Evolutionary conservation across 1,140 invertebrate genomes (phyloP).

Genomic region (Cyclargus thomasi): DNA sequence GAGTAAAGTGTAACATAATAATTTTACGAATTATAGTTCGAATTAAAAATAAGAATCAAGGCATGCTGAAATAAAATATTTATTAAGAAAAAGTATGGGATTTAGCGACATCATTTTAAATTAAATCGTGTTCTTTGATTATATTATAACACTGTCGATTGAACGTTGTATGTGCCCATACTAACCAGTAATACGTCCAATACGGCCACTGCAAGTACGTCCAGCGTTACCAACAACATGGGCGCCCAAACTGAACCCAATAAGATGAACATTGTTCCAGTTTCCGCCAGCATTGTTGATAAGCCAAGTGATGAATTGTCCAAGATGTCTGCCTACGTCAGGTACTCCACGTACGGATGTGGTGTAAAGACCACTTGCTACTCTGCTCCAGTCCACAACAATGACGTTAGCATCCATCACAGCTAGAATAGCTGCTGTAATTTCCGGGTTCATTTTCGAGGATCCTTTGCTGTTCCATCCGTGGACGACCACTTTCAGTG

Average conservation of each 20-base stretch:
- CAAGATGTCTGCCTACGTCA: constrained; percentile 69
- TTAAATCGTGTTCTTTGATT: too few relatives aligned
- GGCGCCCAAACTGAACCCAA: constrained; percentile 49
- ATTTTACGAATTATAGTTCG: too few relatives aligned
- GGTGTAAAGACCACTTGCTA: constrained; percentile 60
- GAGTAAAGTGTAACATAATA: too few relatives aligned
- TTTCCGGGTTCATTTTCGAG: constrained; percentile 32
- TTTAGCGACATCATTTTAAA: too few relatives aligned
- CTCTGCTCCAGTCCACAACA: constrained; percentile 72
- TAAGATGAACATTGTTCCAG: constrained; percentile 45
- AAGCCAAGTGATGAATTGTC: constrained; percentile 73
- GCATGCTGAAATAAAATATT: too few relatives aligned
- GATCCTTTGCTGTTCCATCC: constrained; percentile 48
- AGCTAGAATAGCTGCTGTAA: constrained; percentile 55
- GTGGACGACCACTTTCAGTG: constrained; percentile 42
- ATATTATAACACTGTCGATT: too few relatives aligned
- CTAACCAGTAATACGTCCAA: constrained; percentile 39
- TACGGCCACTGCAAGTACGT: constrained; percentile 31
- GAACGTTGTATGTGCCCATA: too few relatives aligned
- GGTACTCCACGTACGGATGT: constrained; percentile 71
- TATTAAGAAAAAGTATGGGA: too few relatives aligned
- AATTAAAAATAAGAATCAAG: too few relatives aligned
- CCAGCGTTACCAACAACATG: constrained; percentile 53
- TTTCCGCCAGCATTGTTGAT: constrained; percentile 40
- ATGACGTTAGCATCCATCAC: constrained; percentile 73